Percentiles rank a stretch among this genome's conserved stretches.
These are phyloP conservation scores for Amphibalanus amphitrite DNA, from an alignment of 1,140 invertebrate genomes.

Conservation along the genomic window DNA sequence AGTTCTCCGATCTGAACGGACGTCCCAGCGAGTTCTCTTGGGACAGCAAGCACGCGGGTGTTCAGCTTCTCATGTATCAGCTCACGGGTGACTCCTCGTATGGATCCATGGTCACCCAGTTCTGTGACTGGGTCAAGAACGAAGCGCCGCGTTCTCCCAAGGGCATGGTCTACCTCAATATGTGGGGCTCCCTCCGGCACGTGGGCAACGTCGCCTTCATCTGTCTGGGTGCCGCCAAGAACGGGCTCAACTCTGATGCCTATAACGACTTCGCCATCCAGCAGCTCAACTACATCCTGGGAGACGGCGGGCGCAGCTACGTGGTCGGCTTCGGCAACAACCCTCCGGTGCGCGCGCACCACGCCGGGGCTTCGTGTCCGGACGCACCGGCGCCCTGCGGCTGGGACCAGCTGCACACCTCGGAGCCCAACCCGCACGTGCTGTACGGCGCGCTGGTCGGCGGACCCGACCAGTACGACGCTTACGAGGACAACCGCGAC, in stretches of 20 bases:
- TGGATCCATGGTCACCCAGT: conserved; percentile 7
- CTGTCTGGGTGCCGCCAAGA: conserved; percentile 27
- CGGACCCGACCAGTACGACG: conserved; percentile 25
- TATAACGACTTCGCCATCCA: conserved; percentile 36
- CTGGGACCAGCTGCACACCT: conserved; percentile 18
- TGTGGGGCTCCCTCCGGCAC: conserved; percentile 11
- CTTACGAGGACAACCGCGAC: conserved; percentile 23
- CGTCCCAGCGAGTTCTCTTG: conserved; percentile 10
- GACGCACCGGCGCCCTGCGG: conserved; percentile 19
- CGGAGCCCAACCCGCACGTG: conserved; percentile 23
- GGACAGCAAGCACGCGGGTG: conserved; percentile 10
- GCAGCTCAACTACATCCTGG: conserved; percentile 44
- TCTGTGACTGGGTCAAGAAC: conserved; percentile 13
- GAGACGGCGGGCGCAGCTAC: conserved; percentile 39
- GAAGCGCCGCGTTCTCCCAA: conserved; percentile 8
- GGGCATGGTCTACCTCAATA: conserved; percentile 8
- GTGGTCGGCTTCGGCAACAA: conserved; percentile 43
- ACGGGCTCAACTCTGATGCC: conserved; percentile 22
- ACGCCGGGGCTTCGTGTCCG: conserved; percentile 19
- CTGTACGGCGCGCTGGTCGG: conserved; percentile 29
- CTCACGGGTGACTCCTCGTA: conserved; percentile 8
- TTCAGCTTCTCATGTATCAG: conserved; percentile 10
- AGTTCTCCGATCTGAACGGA: conserved; percentile 30
- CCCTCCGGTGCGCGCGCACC: conserved; percentile 1
- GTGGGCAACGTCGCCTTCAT: conserved; percentile 12